A percentile compares a stretch with the other conserved stretches of the same genome.
Evolutionary conservation across 2,888 invertebrate genomes (phyloP).

Genomic region (Sphaerophoria taeniata): DNA sequence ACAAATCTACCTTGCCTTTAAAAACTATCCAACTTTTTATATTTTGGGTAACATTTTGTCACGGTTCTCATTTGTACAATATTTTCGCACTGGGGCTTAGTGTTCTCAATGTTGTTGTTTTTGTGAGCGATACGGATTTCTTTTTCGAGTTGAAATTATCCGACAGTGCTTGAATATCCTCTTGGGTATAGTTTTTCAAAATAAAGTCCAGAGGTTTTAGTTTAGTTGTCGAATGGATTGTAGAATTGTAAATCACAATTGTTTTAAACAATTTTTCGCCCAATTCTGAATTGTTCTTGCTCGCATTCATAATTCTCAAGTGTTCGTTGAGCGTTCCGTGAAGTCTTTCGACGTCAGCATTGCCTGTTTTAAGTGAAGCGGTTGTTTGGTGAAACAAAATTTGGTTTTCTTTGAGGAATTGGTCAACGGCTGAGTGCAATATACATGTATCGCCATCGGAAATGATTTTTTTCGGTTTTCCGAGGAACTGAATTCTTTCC

Average conservation of each 20-base stretch:
- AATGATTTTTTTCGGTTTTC: neutral
- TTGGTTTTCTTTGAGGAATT: neutral
- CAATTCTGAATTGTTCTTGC: neutral
- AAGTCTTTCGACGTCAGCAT: neutral
- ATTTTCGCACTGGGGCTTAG: neutral
- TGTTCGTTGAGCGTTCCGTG: neutral
- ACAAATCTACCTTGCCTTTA: neutral
- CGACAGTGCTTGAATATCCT: neutral
- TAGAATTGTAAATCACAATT: neutral
- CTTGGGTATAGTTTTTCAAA: neutral
- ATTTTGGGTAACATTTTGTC: neutral
- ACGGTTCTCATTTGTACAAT: neutral
- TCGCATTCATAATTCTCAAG: neutral
- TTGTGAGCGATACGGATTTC: neutral
- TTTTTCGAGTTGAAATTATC: neutral
- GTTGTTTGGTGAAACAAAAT: neutral
- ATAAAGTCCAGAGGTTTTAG: neutral
- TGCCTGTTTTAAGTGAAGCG: neutral
- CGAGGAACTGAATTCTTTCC: conserved; percentile 1
- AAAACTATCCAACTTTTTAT: neutral
- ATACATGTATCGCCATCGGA: neutral
- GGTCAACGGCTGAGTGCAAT: neutral
- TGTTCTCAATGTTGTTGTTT: neutral
- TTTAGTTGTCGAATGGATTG: neutral
- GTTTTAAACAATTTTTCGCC: neutral